These are phyloP conservation scores for Ianthella basta DNA, from an alignment of 37 sponge, comb jelly and placozoan genomes.

Conservation along the genomic window DNA sequence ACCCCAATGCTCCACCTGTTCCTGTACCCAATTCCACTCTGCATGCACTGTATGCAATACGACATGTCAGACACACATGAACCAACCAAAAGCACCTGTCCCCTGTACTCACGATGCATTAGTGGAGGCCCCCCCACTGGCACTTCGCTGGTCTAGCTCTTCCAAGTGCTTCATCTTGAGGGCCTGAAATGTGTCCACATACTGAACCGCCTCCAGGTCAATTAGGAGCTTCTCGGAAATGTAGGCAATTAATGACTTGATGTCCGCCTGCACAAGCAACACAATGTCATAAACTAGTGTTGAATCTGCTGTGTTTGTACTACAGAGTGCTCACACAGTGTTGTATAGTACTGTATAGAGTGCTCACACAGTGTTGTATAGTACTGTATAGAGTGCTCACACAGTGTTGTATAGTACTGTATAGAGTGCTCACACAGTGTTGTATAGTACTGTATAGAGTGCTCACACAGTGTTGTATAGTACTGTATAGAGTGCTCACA, in stretches of 20 bases:
- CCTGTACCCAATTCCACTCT: not conserved
- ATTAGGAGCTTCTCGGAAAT: constrained; percentile 72
- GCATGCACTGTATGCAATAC: not conserved
- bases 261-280: constrained; percentile 68
- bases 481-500: no score
- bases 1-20: no score
- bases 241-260: constrained; percentile 71
- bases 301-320: no score
- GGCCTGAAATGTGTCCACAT: constrained; percentile 79
- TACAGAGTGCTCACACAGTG: not conserved
- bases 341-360: no score
- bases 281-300: not conserved
- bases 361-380: no score
- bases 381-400: no score
- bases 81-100: not conserved
- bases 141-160: constrained; percentile 25
- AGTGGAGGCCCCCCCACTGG: not conserved
- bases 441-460: no score
- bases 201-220: constrained; percentile 66
- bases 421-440: no score
- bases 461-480: no score
- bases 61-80: constrained; percentile 1
- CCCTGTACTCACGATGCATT: not conserved
- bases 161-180: constrained; percentile 79
- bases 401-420: no score